Evolutionary conservation across 2,888 invertebrate genomes (phyloP).

Genomic region (Biston betularia): DNA sequence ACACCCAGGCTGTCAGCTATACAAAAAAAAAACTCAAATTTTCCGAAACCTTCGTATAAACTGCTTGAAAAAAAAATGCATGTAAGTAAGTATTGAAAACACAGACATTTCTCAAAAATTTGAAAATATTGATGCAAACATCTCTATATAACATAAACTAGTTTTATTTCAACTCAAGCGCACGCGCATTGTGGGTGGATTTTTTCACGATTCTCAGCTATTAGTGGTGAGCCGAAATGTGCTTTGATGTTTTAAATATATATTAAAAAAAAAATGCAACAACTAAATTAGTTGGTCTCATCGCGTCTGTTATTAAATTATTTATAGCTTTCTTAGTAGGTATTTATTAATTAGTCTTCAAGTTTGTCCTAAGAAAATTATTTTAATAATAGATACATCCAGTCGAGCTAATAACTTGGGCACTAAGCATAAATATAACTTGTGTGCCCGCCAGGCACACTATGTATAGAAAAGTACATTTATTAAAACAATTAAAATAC

Average conservation of each 20-base stretch:
- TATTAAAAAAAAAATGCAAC: conserved; percentile 24
- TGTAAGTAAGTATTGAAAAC: too few relatives aligned
- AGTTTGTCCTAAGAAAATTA: background rate
- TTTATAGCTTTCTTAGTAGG: conserved; percentile 2
- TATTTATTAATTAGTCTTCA: background rate
- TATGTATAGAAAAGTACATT: too few relatives aligned
- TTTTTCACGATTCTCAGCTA: conserved; percentile 82
- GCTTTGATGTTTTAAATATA: conserved; percentile 65
- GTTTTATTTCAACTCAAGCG: conserved; percentile 61
- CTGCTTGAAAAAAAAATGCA: too few relatives aligned
- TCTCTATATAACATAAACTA: conserved; percentile 58
- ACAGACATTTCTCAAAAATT: too few relatives aligned
- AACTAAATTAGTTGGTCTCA: conserved; percentile 19
- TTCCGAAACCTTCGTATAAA: too few relatives aligned
- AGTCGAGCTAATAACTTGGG: too few relatives aligned
- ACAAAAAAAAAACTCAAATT: too few relatives aligned
- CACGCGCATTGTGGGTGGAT: conserved; percentile 81
- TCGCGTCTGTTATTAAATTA: conserved; percentile 9
- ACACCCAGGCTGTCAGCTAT: too few relatives aligned
- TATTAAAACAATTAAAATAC: too few relatives aligned
- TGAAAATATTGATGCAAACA: conserved; percentile 44
- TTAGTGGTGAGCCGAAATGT: conserved; percentile 69
- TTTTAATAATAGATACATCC: too few relatives aligned
- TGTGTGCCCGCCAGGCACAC: background rate
- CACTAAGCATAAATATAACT: background rate